Percentiles rank a stretch among this genome's conserved stretches.
These are phyloP conservation scores for Theristus sp. DNA, from an alignment of 2,888 invertebrate species.

Conservation along the genomic window DNA sequence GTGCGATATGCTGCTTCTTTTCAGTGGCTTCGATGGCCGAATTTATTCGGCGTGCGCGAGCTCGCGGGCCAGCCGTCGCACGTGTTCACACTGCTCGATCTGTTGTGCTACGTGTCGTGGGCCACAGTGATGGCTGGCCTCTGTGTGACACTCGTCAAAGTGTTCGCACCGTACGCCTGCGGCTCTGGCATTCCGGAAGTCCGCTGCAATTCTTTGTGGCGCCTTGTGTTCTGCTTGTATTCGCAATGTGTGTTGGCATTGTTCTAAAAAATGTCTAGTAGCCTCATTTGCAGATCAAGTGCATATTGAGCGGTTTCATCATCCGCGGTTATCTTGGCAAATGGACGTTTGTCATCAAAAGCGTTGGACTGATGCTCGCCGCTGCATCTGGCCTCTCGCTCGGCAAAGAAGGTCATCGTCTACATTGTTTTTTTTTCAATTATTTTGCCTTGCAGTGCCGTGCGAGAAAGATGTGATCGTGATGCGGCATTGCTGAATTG, in stretches of 20 bases:
- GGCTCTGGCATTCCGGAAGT: conserved; percentile 90
- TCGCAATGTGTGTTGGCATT: too few relatives aligned
- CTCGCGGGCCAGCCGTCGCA: conserved; percentile 32
- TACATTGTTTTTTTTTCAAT: too few relatives aligned
- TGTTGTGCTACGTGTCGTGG: conserved; percentile 84
- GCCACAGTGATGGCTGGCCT: conserved; percentile 79
- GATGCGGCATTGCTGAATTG: background rate
- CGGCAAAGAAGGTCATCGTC: conserved; percentile 71
- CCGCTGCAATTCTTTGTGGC: too few relatives aligned
- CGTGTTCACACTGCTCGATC: conserved; percentile 64
- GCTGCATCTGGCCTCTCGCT: conserved; percentile 69
- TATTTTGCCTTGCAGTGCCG: too few relatives aligned
- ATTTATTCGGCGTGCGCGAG: conserved; percentile 55
- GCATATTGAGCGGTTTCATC: conserved; percentile 83
- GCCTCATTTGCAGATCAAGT: conserved; percentile 65
- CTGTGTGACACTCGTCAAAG: conserved; percentile 76
- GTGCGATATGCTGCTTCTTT: background rate
- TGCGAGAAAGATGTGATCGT: background rate
- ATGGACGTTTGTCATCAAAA: conserved; percentile 96
- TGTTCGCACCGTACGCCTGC: conserved; percentile 98
- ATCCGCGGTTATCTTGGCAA: conserved; percentile 95
- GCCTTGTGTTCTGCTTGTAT: too few relatives aligned
- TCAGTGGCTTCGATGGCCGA: conserved; percentile 87
- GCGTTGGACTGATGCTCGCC: conserved; percentile 82
- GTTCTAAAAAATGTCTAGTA: too few relatives aligned